Evolutionary conservation across 2,113 vertebrate genomes (phyloP).

Genomic region (Takifugu bimaculatus): DNA sequence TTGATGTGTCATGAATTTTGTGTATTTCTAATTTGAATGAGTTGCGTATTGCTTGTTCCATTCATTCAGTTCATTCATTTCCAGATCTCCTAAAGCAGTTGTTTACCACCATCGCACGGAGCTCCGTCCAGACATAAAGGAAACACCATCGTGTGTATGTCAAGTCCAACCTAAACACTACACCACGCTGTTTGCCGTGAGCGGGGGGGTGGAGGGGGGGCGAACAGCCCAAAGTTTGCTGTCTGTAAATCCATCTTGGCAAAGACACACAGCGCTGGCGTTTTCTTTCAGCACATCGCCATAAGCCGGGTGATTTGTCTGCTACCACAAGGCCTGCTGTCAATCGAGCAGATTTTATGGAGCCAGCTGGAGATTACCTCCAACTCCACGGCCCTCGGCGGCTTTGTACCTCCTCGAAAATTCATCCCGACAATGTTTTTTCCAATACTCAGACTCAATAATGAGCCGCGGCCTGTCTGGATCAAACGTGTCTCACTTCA

Average conservation of each 20-base stretch:
- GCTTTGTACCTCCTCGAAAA: slow-evolving; percentile 52
- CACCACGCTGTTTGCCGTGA: slow-evolving; percentile 53
- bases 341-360: slow-evolving; percentile 63
- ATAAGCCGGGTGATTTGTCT: slow-evolving; percentile 70
- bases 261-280: slow-evolving; percentile 59
- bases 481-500: slow-evolving; percentile 53
- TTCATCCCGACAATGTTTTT: slow-evolving; percentile 59
- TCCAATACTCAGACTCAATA: slow-evolving; percentile 54
- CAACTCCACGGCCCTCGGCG: slow-evolving; percentile 38
- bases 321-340: slow-evolving; percentile 71
- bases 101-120: no score
- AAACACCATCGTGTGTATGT: slow-evolving; percentile 30
- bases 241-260: slow-evolving; percentile 68
- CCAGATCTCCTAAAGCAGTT: no score
- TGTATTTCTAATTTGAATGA: no score
- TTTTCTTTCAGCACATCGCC: slow-evolving; percentile 66
- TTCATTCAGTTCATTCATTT: no score
- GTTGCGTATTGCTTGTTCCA: no score
- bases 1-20: no score
- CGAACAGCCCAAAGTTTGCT: slow-evolving; percentile 54
- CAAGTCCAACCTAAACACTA: slow-evolving; percentile 33
- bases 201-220: slow-evolving; percentile 14
- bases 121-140: no score
- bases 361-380: slow-evolving; percentile 69
- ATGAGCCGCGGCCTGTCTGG: slow-evolving; percentile 40